phyloP scores from a whole-genome alignment of 2,888 invertebrate genomes.

The Portevinia maculata region DNA sequence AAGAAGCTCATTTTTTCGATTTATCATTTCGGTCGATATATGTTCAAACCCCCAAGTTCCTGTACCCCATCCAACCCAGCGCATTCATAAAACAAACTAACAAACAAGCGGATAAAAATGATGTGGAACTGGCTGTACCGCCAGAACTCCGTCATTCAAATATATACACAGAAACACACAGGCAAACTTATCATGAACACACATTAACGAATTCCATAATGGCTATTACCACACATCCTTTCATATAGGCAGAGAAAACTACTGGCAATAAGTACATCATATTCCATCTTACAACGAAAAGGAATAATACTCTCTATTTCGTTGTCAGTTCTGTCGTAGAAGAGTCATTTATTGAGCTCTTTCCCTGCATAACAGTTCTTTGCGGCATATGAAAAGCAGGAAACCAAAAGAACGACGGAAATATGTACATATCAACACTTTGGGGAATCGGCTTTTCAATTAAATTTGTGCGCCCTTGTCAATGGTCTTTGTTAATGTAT shows the following conservation, averaged over 20 bases:
- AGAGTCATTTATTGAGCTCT: slow-evolving; percentile 45
- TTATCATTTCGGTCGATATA: slow-evolving; percentile 70
- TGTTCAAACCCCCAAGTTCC: no score
- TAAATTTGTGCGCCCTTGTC: slow-evolving; percentile 61
- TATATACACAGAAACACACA: slow-evolving; percentile 2
- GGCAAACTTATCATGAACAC: no score
- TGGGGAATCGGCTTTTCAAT: slow-evolving; percentile 72
- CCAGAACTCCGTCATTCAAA: slow-evolving; percentile 44
- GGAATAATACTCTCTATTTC: slow-evolving; percentile 31
- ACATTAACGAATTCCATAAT: slow-evolving; percentile 57
- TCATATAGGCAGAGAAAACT: slow-evolving; percentile 33
- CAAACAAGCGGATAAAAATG: slow-evolving; percentile 70
- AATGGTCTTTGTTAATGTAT: slow-evolving; percentile 57
- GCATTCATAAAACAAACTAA: slow-evolving; percentile 49
- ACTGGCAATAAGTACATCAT: slow-evolving; percentile 58
- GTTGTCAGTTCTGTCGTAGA: neutral
- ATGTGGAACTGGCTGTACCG: slow-evolving; percentile 43
- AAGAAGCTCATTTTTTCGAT: slow-evolving; percentile 57
- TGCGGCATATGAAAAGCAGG: neutral
- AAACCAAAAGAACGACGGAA: slow-evolving; percentile 38
- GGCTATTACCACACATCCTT: slow-evolving; percentile 61
- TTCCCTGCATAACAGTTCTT: slow-evolving; percentile 27
- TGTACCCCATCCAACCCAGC: slow-evolving; percentile 23
- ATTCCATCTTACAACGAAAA: slow-evolving; percentile 26
- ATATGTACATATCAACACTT: slow-evolving; percentile 71